Percentiles rank a stretch among this genome's conserved stretches.
Evolutionary conservation across 2,888 invertebrate species (phyloP).

Genomic region (Hanleya hanleyi): DNA sequence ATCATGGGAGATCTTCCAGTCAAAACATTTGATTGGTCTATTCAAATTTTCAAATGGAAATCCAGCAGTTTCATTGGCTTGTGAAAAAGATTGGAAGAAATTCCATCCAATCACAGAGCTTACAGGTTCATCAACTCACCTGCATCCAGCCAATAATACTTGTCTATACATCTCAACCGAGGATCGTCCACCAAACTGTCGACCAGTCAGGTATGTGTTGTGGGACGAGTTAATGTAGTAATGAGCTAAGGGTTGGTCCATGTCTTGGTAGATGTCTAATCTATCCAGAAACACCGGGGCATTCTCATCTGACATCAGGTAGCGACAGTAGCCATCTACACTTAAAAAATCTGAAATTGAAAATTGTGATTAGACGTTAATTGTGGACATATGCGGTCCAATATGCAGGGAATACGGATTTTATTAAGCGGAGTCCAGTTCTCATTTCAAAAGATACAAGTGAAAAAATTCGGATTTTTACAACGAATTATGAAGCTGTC

Average conservation of each 20-base stretch:
- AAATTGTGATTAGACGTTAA: neutral
- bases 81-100: too few species aligned
- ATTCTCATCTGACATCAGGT: conserved; percentile 99
- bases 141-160: conserved; percentile 95
- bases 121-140: too few species aligned
- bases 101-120: too few species aligned
- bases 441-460: too few species aligned
- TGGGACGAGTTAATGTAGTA: conserved; percentile 96
- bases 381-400: too few species aligned
- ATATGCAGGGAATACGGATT: neutral
- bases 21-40: too few species aligned
- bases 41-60: too few species aligned
- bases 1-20: too few species aligned
- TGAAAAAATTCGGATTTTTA: neutral
- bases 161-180: conserved; percentile 99
- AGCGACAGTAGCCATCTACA: conserved; percentile 97
- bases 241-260: conserved; percentile 98
- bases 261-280: conserved; percentile 91
- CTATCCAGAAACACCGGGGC: conserved; percentile 99
- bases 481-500: too few species aligned
- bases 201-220: conserved; percentile 74
- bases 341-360: conserved; percentile 77
- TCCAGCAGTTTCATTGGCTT: too few species aligned
- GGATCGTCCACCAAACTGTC: conserved; percentile 98
- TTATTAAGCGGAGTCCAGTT: too few species aligned